Percentiles rank a stretch among this genome's conserved stretches.
Conservation (phyloP, 2,888 invertebrate species). For the Smittia sp. region DNA sequence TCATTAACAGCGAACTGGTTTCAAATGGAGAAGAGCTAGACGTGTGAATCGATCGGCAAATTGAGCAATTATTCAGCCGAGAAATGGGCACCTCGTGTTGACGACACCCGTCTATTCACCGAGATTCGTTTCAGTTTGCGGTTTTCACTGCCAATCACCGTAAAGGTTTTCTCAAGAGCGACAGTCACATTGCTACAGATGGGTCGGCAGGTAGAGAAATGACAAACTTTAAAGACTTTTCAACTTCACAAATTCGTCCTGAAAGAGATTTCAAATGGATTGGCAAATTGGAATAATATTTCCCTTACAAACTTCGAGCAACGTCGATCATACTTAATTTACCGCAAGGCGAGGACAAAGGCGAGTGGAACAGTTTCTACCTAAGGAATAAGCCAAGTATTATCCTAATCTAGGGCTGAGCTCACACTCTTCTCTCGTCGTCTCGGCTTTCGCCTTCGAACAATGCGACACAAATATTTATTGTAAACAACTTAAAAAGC, state of each 20-base stretch:
- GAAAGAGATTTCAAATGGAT: constrained; percentile 24
- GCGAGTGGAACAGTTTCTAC: constrained; percentile 5
- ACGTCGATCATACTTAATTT: constrained; percentile 41
- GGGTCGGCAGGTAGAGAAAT: constrained; percentile 1
- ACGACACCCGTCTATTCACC: background rate
- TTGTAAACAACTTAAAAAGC: constrained; percentile 41
- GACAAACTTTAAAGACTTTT: constrained; percentile 16
- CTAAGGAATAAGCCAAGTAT: constrained; percentile 15
- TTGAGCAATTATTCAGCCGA: constrained; percentile 30
- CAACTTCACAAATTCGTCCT: background rate
- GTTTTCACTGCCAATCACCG: background rate
- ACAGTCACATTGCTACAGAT: background rate
- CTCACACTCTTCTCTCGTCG: background rate
- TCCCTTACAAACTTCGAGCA: constrained; percentile 12
- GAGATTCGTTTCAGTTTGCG: background rate
- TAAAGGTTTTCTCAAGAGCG: background rate
- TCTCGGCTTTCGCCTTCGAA: constrained; percentile 17
- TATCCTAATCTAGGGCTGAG: constrained; percentile 38
- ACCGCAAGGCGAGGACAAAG: constrained; percentile 14
- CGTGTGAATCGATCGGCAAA: constrained; percentile 7
- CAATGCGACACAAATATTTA: constrained; percentile 35
- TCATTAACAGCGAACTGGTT: background rate
- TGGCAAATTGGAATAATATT: constrained; percentile 15
- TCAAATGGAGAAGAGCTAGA: background rate
- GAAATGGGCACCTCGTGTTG: background rate